Evolutionary conservation across 2,797 vertebrate species (phyloP).

Genomic region (Pachyuromys duprasi): DNA sequence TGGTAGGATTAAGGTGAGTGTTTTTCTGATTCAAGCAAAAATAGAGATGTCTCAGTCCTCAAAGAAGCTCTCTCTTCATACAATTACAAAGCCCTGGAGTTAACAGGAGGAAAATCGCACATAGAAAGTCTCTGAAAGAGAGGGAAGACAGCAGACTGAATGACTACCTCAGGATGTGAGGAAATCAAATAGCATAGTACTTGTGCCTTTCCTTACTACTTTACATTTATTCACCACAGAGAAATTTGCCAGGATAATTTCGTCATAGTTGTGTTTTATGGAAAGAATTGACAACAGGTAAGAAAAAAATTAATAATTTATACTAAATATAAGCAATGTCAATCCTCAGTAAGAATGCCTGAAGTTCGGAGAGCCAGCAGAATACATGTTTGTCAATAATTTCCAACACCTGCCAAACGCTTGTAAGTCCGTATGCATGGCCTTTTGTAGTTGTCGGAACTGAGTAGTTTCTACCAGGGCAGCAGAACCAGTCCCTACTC

Average conservation of each 20-base stretch:
- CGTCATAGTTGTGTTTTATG: not conserved
- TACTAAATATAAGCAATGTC: not conserved
- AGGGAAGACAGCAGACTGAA: not conserved
- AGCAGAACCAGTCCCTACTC: too few species aligned
- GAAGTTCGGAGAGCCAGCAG: not conserved
- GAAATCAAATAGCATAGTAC: not conserved
- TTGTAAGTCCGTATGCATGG: too few species aligned
- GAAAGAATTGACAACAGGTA: not conserved
- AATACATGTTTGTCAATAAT: not conserved
- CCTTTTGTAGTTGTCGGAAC: too few species aligned
- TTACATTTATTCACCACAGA: not conserved
- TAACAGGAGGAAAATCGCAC: not conserved
- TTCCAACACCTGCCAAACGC: not conserved
- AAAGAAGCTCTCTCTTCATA: not conserved
- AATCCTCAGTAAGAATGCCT: not conserved
- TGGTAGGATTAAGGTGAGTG: not conserved
- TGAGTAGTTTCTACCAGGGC: too few species aligned
- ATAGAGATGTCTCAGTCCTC: not conserved
- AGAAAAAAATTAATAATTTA: not conserved
- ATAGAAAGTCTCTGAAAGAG: not conserved
- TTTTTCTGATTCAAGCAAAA: not conserved
- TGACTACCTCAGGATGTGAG: not conserved
- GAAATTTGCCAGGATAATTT: not conserved
- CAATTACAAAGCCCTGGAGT: not conserved
- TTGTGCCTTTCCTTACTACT: not conserved